phyloP scores from a whole-genome alignment of 2,113 vertebrate genomes.

The Holacanthus passer region DNA sequence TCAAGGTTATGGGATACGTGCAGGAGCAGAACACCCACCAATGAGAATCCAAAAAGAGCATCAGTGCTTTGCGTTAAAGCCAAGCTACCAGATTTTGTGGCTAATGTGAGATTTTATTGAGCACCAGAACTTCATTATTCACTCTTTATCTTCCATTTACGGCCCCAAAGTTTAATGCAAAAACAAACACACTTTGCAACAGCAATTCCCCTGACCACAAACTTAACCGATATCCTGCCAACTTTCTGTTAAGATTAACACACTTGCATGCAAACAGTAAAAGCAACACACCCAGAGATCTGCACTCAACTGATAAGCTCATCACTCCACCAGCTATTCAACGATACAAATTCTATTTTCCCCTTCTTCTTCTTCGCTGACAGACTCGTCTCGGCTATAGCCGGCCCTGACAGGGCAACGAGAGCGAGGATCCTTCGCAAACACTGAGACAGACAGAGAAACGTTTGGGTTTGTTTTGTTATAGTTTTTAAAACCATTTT shows the following conservation, averaged over 20 bases:
- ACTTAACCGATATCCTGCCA: constrained; percentile 32
- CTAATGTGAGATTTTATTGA: neutral
- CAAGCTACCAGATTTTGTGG: constrained; percentile 11
- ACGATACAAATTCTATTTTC: constrained; percentile 12
- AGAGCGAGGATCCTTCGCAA: constrained; percentile 39
- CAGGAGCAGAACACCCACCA: constrained; percentile 8
- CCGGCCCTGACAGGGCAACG: constrained; percentile 10
- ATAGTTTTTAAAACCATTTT: constrained; percentile 66
- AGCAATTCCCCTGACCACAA: constrained; percentile 20
- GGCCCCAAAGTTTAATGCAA: constrained; percentile 14
- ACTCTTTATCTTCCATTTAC: constrained; percentile 18
- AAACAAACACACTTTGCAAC: constrained; percentile 38
- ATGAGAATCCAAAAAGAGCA: constrained; percentile 7
- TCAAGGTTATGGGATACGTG: constrained; percentile 32
- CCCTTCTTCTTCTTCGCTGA: constrained; percentile 29
- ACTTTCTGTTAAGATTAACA: constrained; percentile 16
- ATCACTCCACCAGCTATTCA: constrained; percentile 44
- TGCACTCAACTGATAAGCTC: constrained; percentile 55
- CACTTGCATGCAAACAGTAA: constrained; percentile 30
- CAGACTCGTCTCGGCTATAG: constrained; percentile 14
- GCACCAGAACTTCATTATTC: constrained; percentile 20
- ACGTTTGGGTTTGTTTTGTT: constrained; percentile 64
- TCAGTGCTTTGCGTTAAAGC: constrained; percentile 24
- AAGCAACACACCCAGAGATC: constrained; percentile 43
- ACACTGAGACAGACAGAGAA: constrained; percentile 45